Conservation (phyloP, 2,797 vertebrate genomes). For the Sebastes umbrosus region DNA sequence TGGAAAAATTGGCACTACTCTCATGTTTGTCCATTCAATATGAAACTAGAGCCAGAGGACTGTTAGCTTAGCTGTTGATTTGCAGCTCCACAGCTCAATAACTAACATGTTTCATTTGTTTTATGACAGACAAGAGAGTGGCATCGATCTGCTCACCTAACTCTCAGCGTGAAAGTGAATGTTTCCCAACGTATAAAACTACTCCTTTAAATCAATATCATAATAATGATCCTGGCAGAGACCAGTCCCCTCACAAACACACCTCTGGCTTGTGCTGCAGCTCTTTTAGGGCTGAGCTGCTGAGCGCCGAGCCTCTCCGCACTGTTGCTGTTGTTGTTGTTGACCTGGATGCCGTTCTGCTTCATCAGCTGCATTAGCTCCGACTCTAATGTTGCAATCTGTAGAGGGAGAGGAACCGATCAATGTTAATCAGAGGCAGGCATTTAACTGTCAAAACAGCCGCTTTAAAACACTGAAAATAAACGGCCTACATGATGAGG, state of each 20-base stretch:
- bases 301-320: conserved; percentile 59
- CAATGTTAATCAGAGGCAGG: conserved; percentile 23
- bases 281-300: conserved; percentile 47
- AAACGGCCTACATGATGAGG: not conserved
- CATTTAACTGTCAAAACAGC: conserved; percentile 27
- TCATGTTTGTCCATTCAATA: not conserved
- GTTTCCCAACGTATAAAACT: not conserved
- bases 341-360: conserved; percentile 95
- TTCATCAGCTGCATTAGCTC: conserved; percentile 96
- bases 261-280: conserved; percentile 60
- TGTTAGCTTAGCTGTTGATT: not conserved
- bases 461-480: conserved; percentile 2
- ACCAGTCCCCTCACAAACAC: conserved; percentile 8
- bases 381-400: conserved; percentile 93
- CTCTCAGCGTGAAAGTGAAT: not conserved
- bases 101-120: not conserved
- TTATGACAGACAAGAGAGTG: not conserved
- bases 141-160: not conserved
- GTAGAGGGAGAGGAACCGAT: conserved; percentile 26
- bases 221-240: not conserved
- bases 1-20: not conserved
- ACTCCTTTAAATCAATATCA: not conserved
- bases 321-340: conserved; percentile 96
- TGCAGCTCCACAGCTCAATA: not conserved
- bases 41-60: not conserved